phyloP scores from a whole-genome alignment of 2,113 vertebrate genomes.

The Siniperca knerii region DNA sequence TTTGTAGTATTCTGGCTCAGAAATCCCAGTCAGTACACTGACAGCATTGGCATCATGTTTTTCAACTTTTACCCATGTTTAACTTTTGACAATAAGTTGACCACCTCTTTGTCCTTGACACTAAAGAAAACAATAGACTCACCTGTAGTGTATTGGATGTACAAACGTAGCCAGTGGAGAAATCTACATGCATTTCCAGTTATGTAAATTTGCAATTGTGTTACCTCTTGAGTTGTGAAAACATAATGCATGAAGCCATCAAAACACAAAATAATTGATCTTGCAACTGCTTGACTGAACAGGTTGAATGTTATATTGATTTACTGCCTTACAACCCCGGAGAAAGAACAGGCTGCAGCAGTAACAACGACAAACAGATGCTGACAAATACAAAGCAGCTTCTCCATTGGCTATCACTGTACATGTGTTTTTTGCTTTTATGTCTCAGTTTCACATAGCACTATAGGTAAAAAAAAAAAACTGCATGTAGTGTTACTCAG shows the following conservation, averaged over 20 bases:
- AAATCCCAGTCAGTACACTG: not conserved
- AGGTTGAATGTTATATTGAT: not conserved
- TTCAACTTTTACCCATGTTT: not conserved
- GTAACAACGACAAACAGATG: not conserved
- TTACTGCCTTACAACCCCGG: not conserved
- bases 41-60: not conserved
- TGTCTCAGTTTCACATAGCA: constrained; percentile 25
- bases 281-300: not conserved
- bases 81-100: no score
- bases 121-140: constrained; percentile 2
- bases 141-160: not conserved
- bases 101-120: not conserved
- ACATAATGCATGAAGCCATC: not conserved
- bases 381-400: constrained; percentile 17
- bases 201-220: not conserved
- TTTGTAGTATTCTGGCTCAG: constrained; percentile 11
- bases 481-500: constrained; percentile 30
- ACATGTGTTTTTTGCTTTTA: not conserved
- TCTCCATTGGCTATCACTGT: not conserved
- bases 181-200: not conserved
- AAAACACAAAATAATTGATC: not conserved
- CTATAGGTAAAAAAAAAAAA: not conserved
- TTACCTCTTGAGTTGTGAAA: not conserved
- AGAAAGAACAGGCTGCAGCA: constrained; percentile 2
- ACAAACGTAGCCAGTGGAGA: constrained; percentile 20